Evolutionary conservation across 1,140 invertebrate genomes (phyloP), one percentile per base, ranked within the genome.

Genomic region (Drosophila arizonae): DNA sequence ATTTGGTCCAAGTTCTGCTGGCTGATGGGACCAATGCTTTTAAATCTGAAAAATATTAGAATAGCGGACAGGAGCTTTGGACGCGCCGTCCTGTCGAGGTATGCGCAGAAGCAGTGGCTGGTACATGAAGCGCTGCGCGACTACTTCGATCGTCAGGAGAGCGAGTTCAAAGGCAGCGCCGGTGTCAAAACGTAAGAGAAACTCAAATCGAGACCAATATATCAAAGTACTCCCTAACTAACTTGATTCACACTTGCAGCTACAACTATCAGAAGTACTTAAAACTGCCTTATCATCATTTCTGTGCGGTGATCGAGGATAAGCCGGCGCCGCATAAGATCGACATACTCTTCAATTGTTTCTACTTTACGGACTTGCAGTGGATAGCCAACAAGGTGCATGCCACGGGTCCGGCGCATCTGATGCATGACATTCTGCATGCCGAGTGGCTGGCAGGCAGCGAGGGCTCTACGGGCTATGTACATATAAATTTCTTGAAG

Each of bases 181-280:
- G 69, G 72, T 66, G 36, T 46, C 41, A 79, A 69, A 67, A 90
- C 86, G 85, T 90, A 58, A 90, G 81, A 1, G 4, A 9, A 36
- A 17, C 5, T 15, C 41, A 43, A 17, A 17, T 17, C 17, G 17
- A n/a, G n/a, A 13, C 3, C 3, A 41, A 41, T n/a, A 4, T 0
- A 11, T 10, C 10, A 41, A 17, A 17, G 17, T 28, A 28, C 3
- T 4, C 5, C 26, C 26, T 28, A 11, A 11, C 36, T 46, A 46
- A 17, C 5, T 9, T 21, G 3, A 5, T 17, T 33, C 6, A 5
- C 43, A 6, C 6, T 92, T 92, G 36, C 88, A 95, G 95, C 85
- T 95, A 95, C 90, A 96, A 97, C 91, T 93, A 94, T n/a, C 92
- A 96, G 88, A 96, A 95, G 92, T 92, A 96, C 48, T 96, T 96